Evolutionary conservation across 2,888 invertebrate species (phyloP).

Genomic region (Heteropelma amictum): DNA sequence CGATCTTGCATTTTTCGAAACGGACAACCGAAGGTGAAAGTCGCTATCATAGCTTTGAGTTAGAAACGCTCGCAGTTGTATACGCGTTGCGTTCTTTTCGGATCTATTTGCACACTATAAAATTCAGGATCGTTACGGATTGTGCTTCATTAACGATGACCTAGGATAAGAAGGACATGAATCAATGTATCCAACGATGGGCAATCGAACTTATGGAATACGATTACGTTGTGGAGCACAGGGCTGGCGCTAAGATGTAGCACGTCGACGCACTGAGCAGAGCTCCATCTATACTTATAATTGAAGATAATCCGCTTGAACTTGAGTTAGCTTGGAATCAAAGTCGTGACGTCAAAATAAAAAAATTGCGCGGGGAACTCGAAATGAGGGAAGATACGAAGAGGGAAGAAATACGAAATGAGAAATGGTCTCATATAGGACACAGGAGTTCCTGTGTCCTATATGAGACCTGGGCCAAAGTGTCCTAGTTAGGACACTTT

Average conservation of each 20-base stretch:
- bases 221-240: not conserved
- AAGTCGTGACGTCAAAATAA: not conserved
- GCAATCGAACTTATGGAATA: constrained; percentile 56
- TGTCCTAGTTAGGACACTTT: constrained; percentile 56
- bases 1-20: constrained; percentile 66
- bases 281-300: constrained; percentile 13
- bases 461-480: too few species aligned
- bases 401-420: not conserved
- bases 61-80: constrained; percentile 63
- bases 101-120: not conserved
- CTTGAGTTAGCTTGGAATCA: constrained; percentile 31
- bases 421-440: not conserved
- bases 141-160: constrained; percentile 62
- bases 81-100: constrained; percentile 56
- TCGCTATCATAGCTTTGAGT: constrained; percentile 64
- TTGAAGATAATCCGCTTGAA: constrained; percentile 42
- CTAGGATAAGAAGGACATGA: constrained; percentile 63
- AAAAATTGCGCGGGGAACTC: not conserved
- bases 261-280: constrained; percentile 65
- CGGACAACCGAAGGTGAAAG: constrained; percentile 62
- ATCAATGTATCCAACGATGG: constrained; percentile 64
- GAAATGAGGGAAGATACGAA: not conserved
- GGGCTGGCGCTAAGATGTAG: constrained; percentile 38
- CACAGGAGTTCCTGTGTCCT: too few species aligned
- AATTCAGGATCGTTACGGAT: constrained; percentile 64